A percentile compares a stretch with the other conserved stretches of the same genome.
Conservation (phyloP, 2,113 vertebrate genomes). For the Siphamia tubifer region DNA sequence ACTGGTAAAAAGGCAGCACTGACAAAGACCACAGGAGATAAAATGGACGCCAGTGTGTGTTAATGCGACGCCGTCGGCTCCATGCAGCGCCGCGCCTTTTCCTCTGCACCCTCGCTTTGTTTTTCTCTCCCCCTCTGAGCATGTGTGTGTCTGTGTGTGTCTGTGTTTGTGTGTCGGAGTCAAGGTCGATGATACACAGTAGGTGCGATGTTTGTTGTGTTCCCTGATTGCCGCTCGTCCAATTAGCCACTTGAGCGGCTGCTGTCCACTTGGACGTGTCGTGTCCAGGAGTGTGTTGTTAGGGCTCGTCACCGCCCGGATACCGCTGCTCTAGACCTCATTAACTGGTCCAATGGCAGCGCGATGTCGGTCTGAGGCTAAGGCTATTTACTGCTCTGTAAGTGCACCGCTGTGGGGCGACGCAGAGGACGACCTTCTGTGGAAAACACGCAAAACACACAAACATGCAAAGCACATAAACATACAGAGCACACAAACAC, state of each 20-base stretch:
- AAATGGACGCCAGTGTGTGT: constrained; percentile 75
- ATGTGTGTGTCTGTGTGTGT: constrained; percentile 65
- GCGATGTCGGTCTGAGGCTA: constrained; percentile 68
- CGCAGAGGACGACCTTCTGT: constrained; percentile 70
- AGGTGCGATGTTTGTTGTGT: constrained; percentile 81
- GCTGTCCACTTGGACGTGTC: constrained; percentile 83
- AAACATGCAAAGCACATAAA: neutral
- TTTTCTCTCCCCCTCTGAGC: constrained; percentile 73
- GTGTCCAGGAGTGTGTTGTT: constrained; percentile 75
- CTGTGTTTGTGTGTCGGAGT: constrained; percentile 54
- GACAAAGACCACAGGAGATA: constrained; percentile 80
- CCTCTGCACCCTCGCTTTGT: constrained; percentile 64
- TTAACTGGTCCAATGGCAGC: constrained; percentile 73
- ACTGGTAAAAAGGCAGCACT: constrained; percentile 80
- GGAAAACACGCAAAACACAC: constrained; percentile 39
- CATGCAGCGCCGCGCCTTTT: constrained; percentile 65
- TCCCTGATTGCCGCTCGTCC: constrained; percentile 71
- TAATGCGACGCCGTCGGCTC: constrained; percentile 74
- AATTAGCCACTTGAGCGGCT: constrained; percentile 84
- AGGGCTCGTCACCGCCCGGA: constrained; percentile 55
- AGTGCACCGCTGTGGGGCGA: constrained; percentile 64
- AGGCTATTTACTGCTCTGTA: constrained; percentile 77
- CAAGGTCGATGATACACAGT: constrained; percentile 80
- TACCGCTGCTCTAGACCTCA: constrained; percentile 76
- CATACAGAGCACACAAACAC: neutral